Base-by-base conservation (phyloP, 1,140 invertebrate species). In the Drosophila auraria region DNA sequence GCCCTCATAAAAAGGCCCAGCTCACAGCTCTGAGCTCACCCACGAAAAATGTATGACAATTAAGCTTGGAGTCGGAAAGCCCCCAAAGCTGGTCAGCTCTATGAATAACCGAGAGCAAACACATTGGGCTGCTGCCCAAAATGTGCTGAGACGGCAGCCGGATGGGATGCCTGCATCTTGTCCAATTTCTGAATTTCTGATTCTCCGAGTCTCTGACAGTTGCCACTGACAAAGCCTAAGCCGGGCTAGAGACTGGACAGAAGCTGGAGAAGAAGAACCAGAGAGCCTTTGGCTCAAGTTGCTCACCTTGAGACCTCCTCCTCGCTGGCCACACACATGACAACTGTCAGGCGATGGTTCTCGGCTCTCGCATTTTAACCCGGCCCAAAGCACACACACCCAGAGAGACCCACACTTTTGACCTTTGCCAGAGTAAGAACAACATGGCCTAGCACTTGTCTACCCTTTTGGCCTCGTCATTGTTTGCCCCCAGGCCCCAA, bases 391-490 rank as follows among this genome's bases (percentile, higher is more conserved):
- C 58, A 36, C 38, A 51, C n/a, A 63, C 25, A 74, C 70, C 64
- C 58, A 33, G 44, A 51, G 62, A 45, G 44, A 51, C 61, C 40
- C 81, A 62, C 74, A 76, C 78, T 79, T 83, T 90, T 90, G 86
- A 89, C 84, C 84, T 89, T 89, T 89, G 71, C 65, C 78, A 72
- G 42, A 61, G 63, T 11, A 38, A 40, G 30, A 76, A 68, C 50
- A 83, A 80, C 78, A 73, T 66, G 75, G 79, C 50, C 68, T 44
- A 70, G 77, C 80, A 78, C 77, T 87, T 84, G 83, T 89, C 83
- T 89, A 84, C 78, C 83, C 83, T 84, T 83, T 84, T 89, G 81
- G 84, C 83, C 81, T 84, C 84, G 84, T 89, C 83, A 83, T 89
- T 87, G 83, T 87, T 87, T 87, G 78, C 78, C 78, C 78, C 78